Base-by-base conservation (phyloP, 1,140 invertebrate species). In the Lasioglossum albipes region DNA sequence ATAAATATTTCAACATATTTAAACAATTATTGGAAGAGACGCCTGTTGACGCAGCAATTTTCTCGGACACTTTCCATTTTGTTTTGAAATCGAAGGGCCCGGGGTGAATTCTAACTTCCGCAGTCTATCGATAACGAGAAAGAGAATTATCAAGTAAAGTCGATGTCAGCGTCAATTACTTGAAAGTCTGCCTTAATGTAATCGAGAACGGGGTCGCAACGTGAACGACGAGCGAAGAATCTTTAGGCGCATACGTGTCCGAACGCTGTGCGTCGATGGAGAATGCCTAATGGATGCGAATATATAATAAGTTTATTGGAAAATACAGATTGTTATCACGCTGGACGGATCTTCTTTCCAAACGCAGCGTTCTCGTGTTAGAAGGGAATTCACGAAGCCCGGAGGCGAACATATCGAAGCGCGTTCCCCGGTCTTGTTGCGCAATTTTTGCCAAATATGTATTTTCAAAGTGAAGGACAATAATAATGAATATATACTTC, bases 131-230 rank as follows among this genome's bases (percentile, higher is more conserved):
- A 12, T 49, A 13, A 49, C 45, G 7, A 27, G 1, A 7, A 62
- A 61, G 7, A 13, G 36, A 76, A 22, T 70, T 72, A 59, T 52
- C 61, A 22, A 57, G 13, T 79, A 27, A 65, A 10, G 61, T 10
- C 18, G 22, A 31, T 54, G 20, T 69, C 31, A 64, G 20, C 36
- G 12, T 78, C 76, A 73, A 79, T 79, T 73, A 73, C 49, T 65
- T 73, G 31, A 45, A 65, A 54, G 71, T 42, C 49, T 65, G 69
- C 76, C 76, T 79, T 79, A 72, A 61, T n/a, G n/a, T 61, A 18
- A 16, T 65, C 12, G 57, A 78, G 31, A 52, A 13, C 36, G 9
- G n/a, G 31, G 31, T 61, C 0, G 20, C 7, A 31, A n/a, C 18
- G 16, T 4, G 13, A 41, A n/a, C 9, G 22, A 12, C 22, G 0